A percentile compares a stretch with the other conserved stretches of the same genome.
phyloP scores from a whole-genome alignment of 2,888 invertebrate genomes.

The Apotomis turbidana region DNA sequence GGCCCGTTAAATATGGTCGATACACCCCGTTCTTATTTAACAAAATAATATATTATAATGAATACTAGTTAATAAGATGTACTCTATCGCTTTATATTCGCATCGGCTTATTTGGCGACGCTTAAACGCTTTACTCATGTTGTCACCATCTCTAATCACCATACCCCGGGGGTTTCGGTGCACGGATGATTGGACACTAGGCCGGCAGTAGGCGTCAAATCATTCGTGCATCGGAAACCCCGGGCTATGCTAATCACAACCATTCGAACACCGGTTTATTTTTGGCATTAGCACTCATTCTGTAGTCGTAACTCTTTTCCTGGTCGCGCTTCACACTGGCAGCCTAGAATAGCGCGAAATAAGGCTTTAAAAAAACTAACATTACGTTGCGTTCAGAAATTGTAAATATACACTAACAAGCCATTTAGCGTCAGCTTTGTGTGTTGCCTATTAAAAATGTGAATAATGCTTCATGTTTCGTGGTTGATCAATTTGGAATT shows the following conservation, averaged over 20 bases:
- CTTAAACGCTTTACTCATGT: conserved; percentile 79
- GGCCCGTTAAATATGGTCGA: neutral
- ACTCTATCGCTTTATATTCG: conserved; percentile 58
- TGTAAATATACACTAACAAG: conserved; percentile 81
- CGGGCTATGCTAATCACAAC: conserved; percentile 39
- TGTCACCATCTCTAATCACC: conserved; percentile 49
- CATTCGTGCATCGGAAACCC: too few species aligned
- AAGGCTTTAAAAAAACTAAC: conserved; percentile 44
- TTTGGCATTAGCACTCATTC: conserved; percentile 43
- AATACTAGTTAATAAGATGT: conserved; percentile 24
- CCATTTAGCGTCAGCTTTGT: conserved; percentile 76
- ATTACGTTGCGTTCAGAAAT: conserved; percentile 53
- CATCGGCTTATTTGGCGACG: conserved; percentile 65
- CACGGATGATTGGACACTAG: too few species aligned
- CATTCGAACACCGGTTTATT: conserved; percentile 46
- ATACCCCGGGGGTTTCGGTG: too few species aligned
- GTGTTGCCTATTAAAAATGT: conserved; percentile 63
- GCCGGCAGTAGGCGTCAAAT: too few species aligned
- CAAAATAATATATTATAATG: neutral
- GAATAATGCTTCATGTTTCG: conserved; percentile 63
- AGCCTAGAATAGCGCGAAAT: conserved; percentile 17
- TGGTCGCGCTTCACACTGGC: conserved; percentile 33
- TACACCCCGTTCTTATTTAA: neutral
- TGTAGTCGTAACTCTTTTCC: conserved; percentile 20
- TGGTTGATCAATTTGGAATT: conserved; percentile 82